Conservation (phyloP, 1,140 invertebrate species). For the Euwallacea fornicatus region DNA sequence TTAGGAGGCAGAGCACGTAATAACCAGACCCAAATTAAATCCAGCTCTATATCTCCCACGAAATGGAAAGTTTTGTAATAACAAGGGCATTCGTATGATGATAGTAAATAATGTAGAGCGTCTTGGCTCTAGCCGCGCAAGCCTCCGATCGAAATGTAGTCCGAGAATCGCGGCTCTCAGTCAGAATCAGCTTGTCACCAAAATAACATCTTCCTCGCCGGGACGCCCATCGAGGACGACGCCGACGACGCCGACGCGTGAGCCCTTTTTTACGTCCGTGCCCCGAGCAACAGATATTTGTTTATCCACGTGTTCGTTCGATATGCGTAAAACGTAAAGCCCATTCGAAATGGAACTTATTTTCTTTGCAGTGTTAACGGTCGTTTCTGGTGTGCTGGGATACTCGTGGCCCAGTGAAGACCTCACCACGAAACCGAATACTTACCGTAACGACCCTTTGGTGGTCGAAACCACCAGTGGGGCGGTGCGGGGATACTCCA, state of each 20-base stretch:
- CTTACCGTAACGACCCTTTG: slow-evolving; percentile 68
- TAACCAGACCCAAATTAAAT: too few species aligned
- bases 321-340: slow-evolving; percentile 27
- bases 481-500: slow-evolving; percentile 73
- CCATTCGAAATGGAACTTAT: slow-evolving; percentile 16
- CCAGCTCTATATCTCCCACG: too few species aligned
- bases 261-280: background rate
- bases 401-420: slow-evolving; percentile 53
- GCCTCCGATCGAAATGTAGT: slow-evolving; percentile 31
- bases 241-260: slow-evolving; percentile 18
- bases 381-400: slow-evolving; percentile 33
- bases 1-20: too few species aligned
- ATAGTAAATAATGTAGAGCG: slow-evolving; percentile 36
- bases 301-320: slow-evolving; percentile 38
- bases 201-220: slow-evolving; percentile 36
- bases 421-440: slow-evolving; percentile 58
- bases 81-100: slow-evolving; percentile 24
- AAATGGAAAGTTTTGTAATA: slow-evolving; percentile 15
- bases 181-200: slow-evolving; percentile 43
- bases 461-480: slow-evolving; percentile 80
- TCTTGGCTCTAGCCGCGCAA: slow-evolving; percentile 38
- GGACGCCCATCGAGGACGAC: slow-evolving; percentile 13
- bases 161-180: slow-evolving; percentile 39
- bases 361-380: slow-evolving; percentile 9
- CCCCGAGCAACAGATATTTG: slow-evolving; percentile 36